Evolutionary conservation across 2,888 invertebrate genomes (phyloP).

Genomic region (Lasioglossum pauxillum): DNA sequence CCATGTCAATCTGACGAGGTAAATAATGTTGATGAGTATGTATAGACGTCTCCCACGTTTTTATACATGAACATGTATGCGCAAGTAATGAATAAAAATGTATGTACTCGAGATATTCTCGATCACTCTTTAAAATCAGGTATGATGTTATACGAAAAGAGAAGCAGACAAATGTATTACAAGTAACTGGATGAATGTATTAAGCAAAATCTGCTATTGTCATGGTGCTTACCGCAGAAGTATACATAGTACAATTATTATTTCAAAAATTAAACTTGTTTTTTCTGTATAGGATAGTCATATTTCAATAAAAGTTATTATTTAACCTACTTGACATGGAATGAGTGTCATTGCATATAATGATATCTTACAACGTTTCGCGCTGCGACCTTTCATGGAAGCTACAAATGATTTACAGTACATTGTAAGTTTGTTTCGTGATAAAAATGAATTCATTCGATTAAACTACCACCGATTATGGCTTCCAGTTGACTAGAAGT

Average conservation of each 20-base stretch:
- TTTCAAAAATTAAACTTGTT: background rate
- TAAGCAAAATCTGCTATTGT: background rate
- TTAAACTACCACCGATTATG: slow-evolving; percentile 74
- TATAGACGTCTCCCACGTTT: background rate
- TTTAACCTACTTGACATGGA: slow-evolving; percentile 50
- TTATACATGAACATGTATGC: background rate
- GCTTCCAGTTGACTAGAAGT: slow-evolving; percentile 78
- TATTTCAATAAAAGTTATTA: slow-evolving; percentile 36
- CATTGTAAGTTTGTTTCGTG: slow-evolving; percentile 18
- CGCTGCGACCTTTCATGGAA: slow-evolving; percentile 17
- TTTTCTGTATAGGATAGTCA: background rate
- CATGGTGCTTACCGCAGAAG: background rate
- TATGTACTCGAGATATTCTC: background rate
- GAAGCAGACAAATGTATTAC: slow-evolving; percentile 9
- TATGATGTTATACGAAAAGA: background rate
- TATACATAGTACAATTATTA: background rate
- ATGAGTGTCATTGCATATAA: slow-evolving; percentile 29
- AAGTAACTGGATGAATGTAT: background rate
- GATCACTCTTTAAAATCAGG: background rate
- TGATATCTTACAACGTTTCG: slow-evolving; percentile 25
- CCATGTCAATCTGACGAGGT: slow-evolving; percentile 43
- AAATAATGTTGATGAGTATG: slow-evolving; percentile 22
- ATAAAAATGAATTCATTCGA: slow-evolving; percentile 51
- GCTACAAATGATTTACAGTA: slow-evolving; percentile 24
- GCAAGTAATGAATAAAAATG: background rate